Conservation (phyloP, 2,797 vertebrate genomes). For the Phrynocephalus vlangalii region DNA sequence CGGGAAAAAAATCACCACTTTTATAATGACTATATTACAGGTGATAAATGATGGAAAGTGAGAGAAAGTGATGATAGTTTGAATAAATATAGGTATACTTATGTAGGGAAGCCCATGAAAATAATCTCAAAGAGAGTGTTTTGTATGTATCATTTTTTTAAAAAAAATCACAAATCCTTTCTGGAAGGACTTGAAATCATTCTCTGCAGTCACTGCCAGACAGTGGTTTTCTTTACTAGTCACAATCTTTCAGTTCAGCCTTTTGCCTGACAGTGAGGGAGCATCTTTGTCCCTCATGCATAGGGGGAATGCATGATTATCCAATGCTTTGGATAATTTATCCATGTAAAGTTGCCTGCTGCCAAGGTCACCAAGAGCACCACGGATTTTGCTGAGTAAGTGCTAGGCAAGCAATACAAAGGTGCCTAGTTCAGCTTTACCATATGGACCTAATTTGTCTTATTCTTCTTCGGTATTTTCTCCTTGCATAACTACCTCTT, state of each 20-base stretch:
- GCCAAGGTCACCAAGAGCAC: constrained; percentile 52
- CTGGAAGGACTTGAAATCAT: not conserved
- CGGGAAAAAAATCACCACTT: not conserved
- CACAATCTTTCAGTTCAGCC: not conserved
- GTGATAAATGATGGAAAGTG: not conserved
- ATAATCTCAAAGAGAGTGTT: not conserved
- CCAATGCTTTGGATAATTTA: not conserved
- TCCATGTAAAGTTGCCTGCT: constrained; percentile 1
- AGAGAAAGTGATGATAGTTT: not conserved
- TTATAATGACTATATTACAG: not conserved
- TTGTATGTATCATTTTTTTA: not conserved
- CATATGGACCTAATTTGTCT: constrained; percentile 59
- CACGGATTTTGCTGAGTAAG: constrained; percentile 40
- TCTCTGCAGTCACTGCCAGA: not conserved
- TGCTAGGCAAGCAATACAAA: constrained; percentile 41
- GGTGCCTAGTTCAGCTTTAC: constrained; percentile 28
- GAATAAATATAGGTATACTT: not conserved
- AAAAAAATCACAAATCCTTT: not conserved
- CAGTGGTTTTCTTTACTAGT: not conserved
- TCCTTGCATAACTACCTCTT: constrained; percentile 28
- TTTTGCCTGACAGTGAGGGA: constrained; percentile 16
- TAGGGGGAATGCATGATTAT: not conserved
- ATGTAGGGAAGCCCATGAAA: not conserved
- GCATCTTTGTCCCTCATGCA: constrained; percentile 16
- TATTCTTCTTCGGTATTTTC: constrained; percentile 28